A percentile compares a stretch with the other conserved stretches of the same genome.
These are phyloP conservation scores for Crypturellus undulatus DNA, from an alignment of 2,113 vertebrate species.

Conservation along the genomic window DNA sequence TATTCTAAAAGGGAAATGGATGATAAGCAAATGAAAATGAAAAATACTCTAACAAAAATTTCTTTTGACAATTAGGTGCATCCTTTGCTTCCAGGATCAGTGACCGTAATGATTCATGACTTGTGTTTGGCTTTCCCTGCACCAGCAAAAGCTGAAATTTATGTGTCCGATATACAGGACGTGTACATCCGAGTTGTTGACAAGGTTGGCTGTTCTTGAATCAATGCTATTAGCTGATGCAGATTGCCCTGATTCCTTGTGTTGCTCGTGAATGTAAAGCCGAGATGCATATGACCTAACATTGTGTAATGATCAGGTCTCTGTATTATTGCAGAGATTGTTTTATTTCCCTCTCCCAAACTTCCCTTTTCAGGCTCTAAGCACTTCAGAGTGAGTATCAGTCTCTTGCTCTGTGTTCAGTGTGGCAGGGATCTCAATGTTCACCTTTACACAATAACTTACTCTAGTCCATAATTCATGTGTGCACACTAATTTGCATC, in stretches of 20 bases:
- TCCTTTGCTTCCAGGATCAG: conserved; percentile 81
- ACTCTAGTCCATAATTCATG: background rate
- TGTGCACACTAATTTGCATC: background rate
- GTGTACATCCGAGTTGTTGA: conserved; percentile 92
- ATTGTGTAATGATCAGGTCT: background rate
- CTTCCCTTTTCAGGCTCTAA: background rate
- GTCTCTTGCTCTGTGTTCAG: background rate
- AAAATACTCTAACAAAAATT: background rate
- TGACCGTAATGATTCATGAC: conserved; percentile 92
- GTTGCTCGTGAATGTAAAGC: background rate
- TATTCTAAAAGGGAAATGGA: background rate
- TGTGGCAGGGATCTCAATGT: background rate
- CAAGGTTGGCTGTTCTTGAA: conserved; percentile 85
- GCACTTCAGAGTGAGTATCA: background rate
- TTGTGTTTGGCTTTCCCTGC: conserved; percentile 89
- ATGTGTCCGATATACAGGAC: conserved; percentile 90
- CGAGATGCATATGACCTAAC: background rate
- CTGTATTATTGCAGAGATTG: background rate
- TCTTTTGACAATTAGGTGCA: conserved; percentile 79
- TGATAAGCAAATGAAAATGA: background rate
- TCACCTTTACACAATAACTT: background rate
- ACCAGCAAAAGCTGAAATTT: conserved; percentile 83
- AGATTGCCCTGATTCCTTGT: background rate
- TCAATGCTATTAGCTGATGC: background rate
- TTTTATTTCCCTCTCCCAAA: background rate